Conservation (phyloP, 2,888 invertebrate species). For the Dusona sp. region DNA sequence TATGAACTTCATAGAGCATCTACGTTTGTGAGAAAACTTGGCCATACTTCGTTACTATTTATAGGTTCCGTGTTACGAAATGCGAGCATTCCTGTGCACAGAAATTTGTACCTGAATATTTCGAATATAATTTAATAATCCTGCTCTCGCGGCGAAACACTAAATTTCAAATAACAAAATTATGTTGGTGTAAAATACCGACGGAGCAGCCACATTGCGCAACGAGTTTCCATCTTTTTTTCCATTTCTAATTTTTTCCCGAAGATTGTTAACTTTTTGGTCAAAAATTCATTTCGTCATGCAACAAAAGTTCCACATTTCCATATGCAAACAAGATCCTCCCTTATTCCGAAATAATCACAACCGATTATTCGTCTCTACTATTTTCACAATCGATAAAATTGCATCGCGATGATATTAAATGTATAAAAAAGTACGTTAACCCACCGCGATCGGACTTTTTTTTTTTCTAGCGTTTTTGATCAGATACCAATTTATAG, state of each 20-base stretch:
- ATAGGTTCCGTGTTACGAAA: neutral
- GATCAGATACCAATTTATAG: too few species aligned
- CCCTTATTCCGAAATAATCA: neutral
- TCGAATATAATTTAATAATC: neutral
- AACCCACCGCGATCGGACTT: neutral
- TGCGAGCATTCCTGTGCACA: neutral
- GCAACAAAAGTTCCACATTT: neutral
- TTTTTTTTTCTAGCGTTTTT: neutral
- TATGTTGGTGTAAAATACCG: neutral
- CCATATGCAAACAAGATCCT: neutral
- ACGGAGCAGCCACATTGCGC: constrained; percentile 7
- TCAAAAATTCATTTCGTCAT: neutral
- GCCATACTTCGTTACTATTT: neutral
- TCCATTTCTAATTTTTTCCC: too few species aligned
- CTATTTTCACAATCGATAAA: neutral
- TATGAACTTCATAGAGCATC: constrained; percentile 1
- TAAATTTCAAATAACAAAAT: neutral
- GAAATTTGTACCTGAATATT: constrained; percentile 39
- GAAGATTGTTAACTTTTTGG: neutral
- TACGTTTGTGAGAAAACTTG: constrained; percentile 55
- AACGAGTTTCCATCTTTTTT: neutral
- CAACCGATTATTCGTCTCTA: neutral
- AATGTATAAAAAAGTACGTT: neutral
- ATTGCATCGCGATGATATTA: neutral
- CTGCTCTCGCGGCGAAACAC: neutral